Percentiles rank a stretch among this genome's conserved stretches.
Conservation (phyloP, 2,888 invertebrate species). For the Platypus cylindrus region DNA sequence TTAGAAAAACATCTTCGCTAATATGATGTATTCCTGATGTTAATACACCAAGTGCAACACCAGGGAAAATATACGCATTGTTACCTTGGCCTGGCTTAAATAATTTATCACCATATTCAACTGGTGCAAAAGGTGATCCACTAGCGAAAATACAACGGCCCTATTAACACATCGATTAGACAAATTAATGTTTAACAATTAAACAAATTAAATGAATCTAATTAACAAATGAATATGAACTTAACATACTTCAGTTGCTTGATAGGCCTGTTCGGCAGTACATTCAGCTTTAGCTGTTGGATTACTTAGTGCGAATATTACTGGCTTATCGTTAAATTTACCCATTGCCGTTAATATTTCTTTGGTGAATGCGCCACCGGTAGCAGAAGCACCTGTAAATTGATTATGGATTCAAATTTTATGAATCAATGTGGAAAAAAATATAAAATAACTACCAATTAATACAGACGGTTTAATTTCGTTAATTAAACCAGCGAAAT, state of each 20-base stretch:
- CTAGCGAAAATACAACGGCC: conserved; percentile 90
- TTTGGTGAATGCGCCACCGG: conserved; percentile 85
- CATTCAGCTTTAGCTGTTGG: conserved; percentile 98
- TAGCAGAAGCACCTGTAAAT: conserved; percentile 59
- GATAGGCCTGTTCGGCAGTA: conserved; percentile 96
- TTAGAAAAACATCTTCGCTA: conserved; percentile 82
- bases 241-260: conserved; percentile 58
- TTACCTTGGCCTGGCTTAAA: conserved; percentile 93
- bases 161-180: conserved; percentile 34
- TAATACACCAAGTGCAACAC: conserved; percentile 87
- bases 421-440: no score
- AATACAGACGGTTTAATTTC: conserved; percentile 76
- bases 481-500: conserved; percentile 69
- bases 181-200: not conserved
- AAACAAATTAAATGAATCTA: conserved; percentile 1
- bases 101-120: conserved; percentile 65
- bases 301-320: conserved; percentile 96
- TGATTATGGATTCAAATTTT: no score
- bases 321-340: conserved; percentile 65
- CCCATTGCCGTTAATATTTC: conserved; percentile 82
- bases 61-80: conserved; percentile 96
- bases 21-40: conserved; percentile 85
- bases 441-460: no score
- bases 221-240: not conserved
- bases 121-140: conserved; percentile 90